Evolutionary conservation across 2,888 invertebrate species (phyloP), one percentile per base, ranked within the genome.

Genomic region (Melieria omissa): DNA sequence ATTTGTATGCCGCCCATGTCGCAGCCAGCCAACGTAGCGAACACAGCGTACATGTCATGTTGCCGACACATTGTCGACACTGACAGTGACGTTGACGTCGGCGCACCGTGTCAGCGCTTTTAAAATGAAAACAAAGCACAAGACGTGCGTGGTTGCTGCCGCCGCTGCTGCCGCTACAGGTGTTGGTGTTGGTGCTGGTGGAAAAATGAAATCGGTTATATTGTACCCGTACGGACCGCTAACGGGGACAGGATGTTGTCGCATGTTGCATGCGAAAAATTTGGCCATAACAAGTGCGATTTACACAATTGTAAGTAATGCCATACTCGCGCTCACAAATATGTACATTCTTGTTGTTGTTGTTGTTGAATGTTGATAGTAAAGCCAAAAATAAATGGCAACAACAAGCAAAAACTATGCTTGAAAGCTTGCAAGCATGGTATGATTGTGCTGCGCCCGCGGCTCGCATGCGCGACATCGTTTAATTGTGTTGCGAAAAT

Each of bases 231-330:
- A 89, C 79, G 89, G 89, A 79, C 86, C 87, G 78, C 76, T 86
- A 71, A 84, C 86, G 71, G 86, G 86, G 73, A 85, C 87, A 78
- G 87, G 88, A 80, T 91, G 88, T 81, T 92, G 92, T 84, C 90
- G 92, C 78, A 88, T 91, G 78, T 85, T 92, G 77, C 92, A 92
- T 87, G 91, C 92, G 77, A 91, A 92, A 85, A 92, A 93, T 86
- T 91, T 92, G 74, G 92, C 93, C 66, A 90, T 92, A 81, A 91
- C 91, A 75, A 92, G 92, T 83, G 92, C 92, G 74, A 90, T 92
- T 80, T 93, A 93, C 84, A 92, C 92, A 73, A 86, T 93, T 90
- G 93, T 93, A 85, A 91, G 92, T 88, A 77, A 29, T 29, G 29
- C 29, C 29, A 29, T 29, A 29, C 29, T n/a, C n/a, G 3, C 29